Evolutionary conservation across 2,888 invertebrate species (phyloP).

Genomic region (Ellobium chinense): DNA sequence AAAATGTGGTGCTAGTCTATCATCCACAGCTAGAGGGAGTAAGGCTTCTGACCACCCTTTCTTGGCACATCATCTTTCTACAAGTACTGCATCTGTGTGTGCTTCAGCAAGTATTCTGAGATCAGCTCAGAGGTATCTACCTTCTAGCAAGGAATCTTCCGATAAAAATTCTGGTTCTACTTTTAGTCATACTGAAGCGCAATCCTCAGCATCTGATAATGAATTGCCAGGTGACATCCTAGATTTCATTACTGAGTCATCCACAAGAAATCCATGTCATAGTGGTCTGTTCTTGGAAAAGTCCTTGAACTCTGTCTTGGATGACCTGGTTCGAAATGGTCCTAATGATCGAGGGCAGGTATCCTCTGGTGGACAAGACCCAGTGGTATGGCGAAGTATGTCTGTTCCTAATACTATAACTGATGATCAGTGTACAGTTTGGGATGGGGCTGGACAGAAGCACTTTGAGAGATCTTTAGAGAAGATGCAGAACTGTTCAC

Average conservation of each 20-base stretch:
- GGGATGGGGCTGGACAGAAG: neutral
- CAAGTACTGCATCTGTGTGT: neutral
- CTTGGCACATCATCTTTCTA: neutral
- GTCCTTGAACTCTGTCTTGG: conserved; percentile 6
- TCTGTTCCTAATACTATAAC: conserved; percentile 38
- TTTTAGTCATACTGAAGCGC: neutral
- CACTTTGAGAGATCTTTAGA: neutral
- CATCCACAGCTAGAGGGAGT: neutral
- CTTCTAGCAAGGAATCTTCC: neutral
- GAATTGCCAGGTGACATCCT: conserved; percentile 70
- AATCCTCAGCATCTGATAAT: conserved; percentile 40
- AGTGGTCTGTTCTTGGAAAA: neutral
- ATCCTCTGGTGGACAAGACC: neutral
- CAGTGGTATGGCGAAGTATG: conserved; percentile 21
- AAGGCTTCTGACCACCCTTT: conserved; percentile 23
- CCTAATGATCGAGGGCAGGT: neutral
- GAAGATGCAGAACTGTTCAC: neutral
- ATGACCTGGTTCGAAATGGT: conserved; percentile 24
- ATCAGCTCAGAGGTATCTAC: no score
- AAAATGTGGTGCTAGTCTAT: neutral
- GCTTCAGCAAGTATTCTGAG: neutral
- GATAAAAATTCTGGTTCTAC: no score
- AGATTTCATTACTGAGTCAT: conserved; percentile 63
- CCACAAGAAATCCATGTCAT: neutral
- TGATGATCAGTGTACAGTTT: neutral